These are phyloP conservation scores for Apamea epomidion DNA, from an alignment of 2,888 invertebrate species.

Conservation along the genomic window DNA sequence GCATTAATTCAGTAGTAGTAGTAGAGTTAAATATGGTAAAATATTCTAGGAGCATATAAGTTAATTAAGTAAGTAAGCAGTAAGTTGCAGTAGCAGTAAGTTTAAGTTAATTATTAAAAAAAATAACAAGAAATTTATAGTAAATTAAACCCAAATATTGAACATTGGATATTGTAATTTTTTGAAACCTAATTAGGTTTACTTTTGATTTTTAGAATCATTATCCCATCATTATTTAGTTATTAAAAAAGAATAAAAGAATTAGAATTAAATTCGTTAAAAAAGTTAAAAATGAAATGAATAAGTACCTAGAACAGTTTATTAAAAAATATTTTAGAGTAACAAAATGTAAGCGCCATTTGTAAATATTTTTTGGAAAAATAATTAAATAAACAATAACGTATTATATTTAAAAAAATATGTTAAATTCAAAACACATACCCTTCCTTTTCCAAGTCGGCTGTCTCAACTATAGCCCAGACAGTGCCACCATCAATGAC, in stretches of 20 bases:
- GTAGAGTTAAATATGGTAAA: neutral
- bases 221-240: neutral
- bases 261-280: neutral
- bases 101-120: no score
- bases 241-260: neutral
- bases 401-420: neutral
- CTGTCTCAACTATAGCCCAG: constrained; percentile 38
- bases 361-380: neutral
- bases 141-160: neutral
- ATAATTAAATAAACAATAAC: neutral
- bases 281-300: no score
- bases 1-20: no score
- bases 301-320: no score
- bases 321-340: neutral
- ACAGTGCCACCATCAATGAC: constrained; percentile 38
- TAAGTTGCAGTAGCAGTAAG: no score
- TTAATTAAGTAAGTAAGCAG: no score
- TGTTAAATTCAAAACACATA: constrained; percentile 34
- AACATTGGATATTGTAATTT: neutral
- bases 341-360: neutral
- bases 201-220: neutral
- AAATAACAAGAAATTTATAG: neutral
- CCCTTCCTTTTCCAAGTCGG: constrained; percentile 45
- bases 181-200: neutral
- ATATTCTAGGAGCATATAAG: no score